Conservation (phyloP, 2,888 invertebrate genomes). For the Dyspetes luteomarginatus region DNA sequence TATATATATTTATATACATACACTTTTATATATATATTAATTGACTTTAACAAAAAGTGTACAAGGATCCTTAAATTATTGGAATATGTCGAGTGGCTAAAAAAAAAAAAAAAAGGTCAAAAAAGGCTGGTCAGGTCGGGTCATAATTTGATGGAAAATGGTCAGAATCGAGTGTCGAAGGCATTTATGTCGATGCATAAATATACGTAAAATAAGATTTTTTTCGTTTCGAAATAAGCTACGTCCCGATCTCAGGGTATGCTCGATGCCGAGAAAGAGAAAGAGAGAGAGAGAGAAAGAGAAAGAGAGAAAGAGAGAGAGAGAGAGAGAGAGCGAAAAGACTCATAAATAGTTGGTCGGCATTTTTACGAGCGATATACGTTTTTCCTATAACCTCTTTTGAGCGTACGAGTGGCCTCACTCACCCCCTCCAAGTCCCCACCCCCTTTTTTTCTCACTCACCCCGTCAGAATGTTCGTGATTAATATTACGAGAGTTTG, state of each 20-base stretch:
- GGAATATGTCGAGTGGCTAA: no score
- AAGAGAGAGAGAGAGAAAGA: conserved; percentile 3
- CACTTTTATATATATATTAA: not conserved
- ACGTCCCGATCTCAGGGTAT: conserved; percentile 14
- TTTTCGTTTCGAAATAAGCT: conserved; percentile 64
- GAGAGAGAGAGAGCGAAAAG: conserved; percentile 58
- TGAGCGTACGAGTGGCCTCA: conserved; percentile 55
- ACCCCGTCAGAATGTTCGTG: conserved; percentile 71
- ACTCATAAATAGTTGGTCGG: conserved; percentile 76
- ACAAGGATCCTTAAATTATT: no score
- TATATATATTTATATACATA: not conserved
- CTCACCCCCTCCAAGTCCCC: conserved; percentile 12
- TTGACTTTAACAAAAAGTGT: no score
- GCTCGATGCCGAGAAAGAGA: no score
- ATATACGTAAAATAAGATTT: conserved; percentile 1
- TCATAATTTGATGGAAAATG: not conserved
- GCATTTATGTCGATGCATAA: not conserved
- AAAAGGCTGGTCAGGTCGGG: not conserved
- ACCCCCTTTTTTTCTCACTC: not conserved
- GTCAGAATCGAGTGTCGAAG: no score
- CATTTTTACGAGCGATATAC: conserved; percentile 79
- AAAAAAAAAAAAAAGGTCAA: no score
- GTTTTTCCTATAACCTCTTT: conserved; percentile 64
- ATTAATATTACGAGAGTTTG: conserved; percentile 83
- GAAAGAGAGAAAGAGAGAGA: conserved; percentile 3